phyloP scores from a whole-genome alignment of 2,797 vertebrate species.

The Otus scops region DNA sequence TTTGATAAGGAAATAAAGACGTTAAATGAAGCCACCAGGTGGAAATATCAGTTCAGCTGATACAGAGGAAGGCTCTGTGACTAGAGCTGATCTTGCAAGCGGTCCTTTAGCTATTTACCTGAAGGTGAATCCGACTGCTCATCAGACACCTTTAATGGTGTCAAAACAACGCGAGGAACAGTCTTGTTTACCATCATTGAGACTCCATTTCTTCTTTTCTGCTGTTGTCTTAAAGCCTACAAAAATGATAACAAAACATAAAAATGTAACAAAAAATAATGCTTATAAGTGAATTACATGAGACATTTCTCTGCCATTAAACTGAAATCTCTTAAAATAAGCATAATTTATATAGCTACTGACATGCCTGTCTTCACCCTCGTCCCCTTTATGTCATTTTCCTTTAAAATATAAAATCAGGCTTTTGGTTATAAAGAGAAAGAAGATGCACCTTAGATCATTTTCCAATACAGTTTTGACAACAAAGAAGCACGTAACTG shows the following conservation, averaged over 20 bases:
- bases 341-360: conserved; percentile 55
- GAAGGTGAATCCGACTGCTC: conserved; percentile 86
- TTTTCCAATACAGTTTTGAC: conserved; percentile 70
- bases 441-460: conserved; percentile 63
- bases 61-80: conserved; percentile 44
- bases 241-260: conserved; percentile 76
- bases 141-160: conserved; percentile 86
- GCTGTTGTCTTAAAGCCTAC: conserved; percentile 86
- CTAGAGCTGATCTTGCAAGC: conserved; percentile 27
- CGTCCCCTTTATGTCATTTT: conserved; percentile 63
- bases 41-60: conserved; percentile 40
- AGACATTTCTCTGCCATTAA: conserved; percentile 59
- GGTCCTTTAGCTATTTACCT: conserved; percentile 78
- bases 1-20: conserved; percentile 38
- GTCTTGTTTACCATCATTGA: conserved; percentile 90
- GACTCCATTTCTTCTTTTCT: conserved; percentile 87
- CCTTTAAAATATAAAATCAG: conserved; percentile 61
- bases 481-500: conserved; percentile 72
- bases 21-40: conserved; percentile 48
- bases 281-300: conserved; percentile 64
- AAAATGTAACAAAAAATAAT: conserved; percentile 66
- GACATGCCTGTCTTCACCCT: conserved; percentile 56
- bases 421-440: conserved; percentile 53
- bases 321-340: conserved; percentile 52
- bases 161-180: conserved; percentile 86